A percentile compares a stretch with the other conserved stretches of the same genome.
Conservation (phyloP, 2,888 invertebrate genomes). For the Pandemis corylana region DNA sequence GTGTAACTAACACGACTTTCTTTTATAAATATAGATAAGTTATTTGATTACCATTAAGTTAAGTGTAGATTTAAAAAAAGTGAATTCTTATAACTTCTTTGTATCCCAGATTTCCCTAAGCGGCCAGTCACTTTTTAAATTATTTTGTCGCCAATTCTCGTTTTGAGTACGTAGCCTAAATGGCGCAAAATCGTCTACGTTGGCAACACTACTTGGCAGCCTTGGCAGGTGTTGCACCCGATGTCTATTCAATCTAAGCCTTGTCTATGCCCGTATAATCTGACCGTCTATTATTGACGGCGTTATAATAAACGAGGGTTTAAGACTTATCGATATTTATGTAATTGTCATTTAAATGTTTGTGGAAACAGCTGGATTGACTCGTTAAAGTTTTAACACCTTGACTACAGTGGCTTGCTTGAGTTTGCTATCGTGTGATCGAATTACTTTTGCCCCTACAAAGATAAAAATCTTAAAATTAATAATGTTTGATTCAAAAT, state of each 20-base stretch:
- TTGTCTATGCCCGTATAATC: conserved; percentile 1
- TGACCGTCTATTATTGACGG: background rate
- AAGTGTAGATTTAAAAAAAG: too few relatives aligned
- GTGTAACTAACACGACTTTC: too few relatives aligned
- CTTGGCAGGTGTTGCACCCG: background rate
- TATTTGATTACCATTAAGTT: too few relatives aligned
- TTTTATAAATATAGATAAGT: too few relatives aligned
- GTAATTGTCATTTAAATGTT: background rate
- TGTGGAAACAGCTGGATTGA: background rate
- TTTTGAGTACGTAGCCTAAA: too few relatives aligned
- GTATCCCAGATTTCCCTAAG: too few relatives aligned
- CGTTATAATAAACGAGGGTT: background rate
- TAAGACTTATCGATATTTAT: background rate
- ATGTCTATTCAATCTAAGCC: conserved; percentile 3
- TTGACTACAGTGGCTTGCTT: background rate
- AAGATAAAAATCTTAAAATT: too few relatives aligned
- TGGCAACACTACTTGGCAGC: background rate
- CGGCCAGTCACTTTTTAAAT: too few relatives aligned
- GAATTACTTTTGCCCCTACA: background rate
- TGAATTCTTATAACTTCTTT: too few relatives aligned
- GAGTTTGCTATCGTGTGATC: background rate
- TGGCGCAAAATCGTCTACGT: background rate
- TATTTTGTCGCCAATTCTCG: too few relatives aligned
- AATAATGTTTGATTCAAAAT: too few relatives aligned
- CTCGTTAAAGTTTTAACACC: background rate